Base-by-base conservation (phyloP, 2,888 invertebrate species). In the Protophormia terraenovae region DNA sequence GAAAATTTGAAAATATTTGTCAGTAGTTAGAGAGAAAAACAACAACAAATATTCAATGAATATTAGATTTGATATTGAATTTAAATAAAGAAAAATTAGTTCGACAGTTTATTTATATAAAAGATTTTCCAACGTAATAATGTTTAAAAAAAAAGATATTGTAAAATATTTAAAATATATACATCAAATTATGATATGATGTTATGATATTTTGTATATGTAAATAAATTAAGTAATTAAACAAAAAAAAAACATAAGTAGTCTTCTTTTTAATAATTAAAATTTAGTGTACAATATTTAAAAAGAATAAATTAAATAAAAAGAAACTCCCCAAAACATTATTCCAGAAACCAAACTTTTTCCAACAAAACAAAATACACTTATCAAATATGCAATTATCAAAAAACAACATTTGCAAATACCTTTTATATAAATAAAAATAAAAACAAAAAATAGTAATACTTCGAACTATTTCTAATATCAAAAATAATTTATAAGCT, bases 121-220 rank as follows among this genome's bases (percentile, higher is more conserved):
- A 60, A 35, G 12, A 58, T 45, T 53, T 27, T 62, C 24, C 73
- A 38, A 10, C 53, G 6, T 32, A 86, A 86, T 84, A 83, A 84
- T 86, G 86, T 86, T 87, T 66, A 89, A 89, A 88, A 86, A 88
- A 88, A 86, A 85, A 85, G 77, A 80, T 41, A 62, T 71, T 85
- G 85, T 85, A 82, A 55, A 75, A 73, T 78, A 64, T 81, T 35
- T 72, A 85, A 60, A 41, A 60, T 85, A 86, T 84, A 88, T 50
- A 53, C 29, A 67, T 27, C 32, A 60, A 19, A 19, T 35, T 73
- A 14, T 50, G 16, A 7, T 12, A 32, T 67, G 67, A 76, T 64
- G 53, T 53, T 71, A 77, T 58, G 53, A 80, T 84, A 78, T 84
- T 80, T 80, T 86, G 86, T 86, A 84, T 71, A 73, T 86, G 69